Evolutionary conservation across 2,113 vertebrate species (phyloP).

Genomic region (Nerophis ophidion): DNA sequence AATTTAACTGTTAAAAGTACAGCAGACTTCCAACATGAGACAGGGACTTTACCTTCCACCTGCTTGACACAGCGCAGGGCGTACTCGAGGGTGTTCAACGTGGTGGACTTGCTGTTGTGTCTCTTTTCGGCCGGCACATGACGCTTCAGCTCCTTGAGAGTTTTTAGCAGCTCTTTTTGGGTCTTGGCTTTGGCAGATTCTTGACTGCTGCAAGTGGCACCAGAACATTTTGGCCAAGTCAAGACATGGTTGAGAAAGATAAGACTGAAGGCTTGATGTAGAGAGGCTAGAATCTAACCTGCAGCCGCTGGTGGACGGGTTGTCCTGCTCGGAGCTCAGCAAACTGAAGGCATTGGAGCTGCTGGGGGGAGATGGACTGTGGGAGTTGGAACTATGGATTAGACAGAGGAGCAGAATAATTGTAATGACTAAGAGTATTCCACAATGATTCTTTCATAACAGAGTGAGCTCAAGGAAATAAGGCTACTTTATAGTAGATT

Average conservation of each 20-base stretch:
- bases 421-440: not conserved
- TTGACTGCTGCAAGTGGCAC: conserved; percentile 74
- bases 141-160: conserved; percentile 84
- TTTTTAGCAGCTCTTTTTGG: conserved; percentile 86
- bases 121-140: conserved; percentile 84
- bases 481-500: no score
- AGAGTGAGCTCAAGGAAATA: no score
- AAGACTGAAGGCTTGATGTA: not conserved
- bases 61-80: conserved; percentile 91
- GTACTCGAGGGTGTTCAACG: conserved; percentile 82
- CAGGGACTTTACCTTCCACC: conserved; percentile 80
- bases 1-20: not conserved
- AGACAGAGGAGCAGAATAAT: not conserved
- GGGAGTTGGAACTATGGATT: conserved; percentile 69
- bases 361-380: conserved; percentile 71
- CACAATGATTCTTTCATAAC: no score
- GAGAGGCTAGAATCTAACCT: conserved; percentile 66
- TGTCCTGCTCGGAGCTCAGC: conserved; percentile 81
- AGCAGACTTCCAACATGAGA: not conserved
- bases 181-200: conserved; percentile 86
- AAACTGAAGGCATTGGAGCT: conserved; percentile 83
- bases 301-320: conserved; percentile 84
- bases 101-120: conserved; percentile 78
- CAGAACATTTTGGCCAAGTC: conserved; percentile 7
- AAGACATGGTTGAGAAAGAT: conserved; percentile 4